Base-by-base conservation (phyloP, 2,888 invertebrate genomes). In the Ophioninae sp. region DNA sequence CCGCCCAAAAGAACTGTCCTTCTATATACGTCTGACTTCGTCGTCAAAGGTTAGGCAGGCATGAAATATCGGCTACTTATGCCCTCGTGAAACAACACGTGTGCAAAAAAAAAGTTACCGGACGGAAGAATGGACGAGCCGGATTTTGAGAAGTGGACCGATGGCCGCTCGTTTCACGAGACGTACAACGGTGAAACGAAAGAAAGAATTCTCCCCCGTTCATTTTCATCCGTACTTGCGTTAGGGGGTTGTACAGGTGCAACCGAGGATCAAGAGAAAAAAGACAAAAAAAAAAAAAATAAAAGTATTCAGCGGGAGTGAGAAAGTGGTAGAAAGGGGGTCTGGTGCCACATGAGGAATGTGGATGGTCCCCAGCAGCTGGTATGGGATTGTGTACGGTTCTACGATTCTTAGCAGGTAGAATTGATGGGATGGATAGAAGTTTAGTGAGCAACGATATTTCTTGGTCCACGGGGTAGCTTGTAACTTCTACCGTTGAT, bases 341-440 rank as follows among this genome's bases (percentile, higher is more conserved):
- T 68, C 69, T 70, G 44, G 73, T 81, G 77, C 61, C 61, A 37
- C 70, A 65, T 21, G 68, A 44, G 10, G 64, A 76, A 76, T 41
- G 67, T 57, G 21, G 70, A 72, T 79, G 23, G 65, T 61, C 39
- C 44, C 59, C 74, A 44, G n/a, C 69, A 73, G 62, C 79, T 67
- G 83, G 59, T 72, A 76, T 59, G 70, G 87, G 85, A 87, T 86
- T 67, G 76, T 86, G 83, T 84, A 85, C 82, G 86, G 85, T 87
- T 79, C 83, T 87, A 87, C 88, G 89, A 89, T 89, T 87, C 89
- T 88, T 87, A 86, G 86, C 84, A 86, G 86, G 83, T 82, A 84
- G 87, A 90, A 90, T 90, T 90, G 89, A 90, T 90, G 90, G 89
- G 86, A 87, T 87, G 88, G 89, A 89, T 88, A 89, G 88, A 90